Evolutionary conservation across 2,888 invertebrate genomes (phyloP), one percentile per base, ranked within the genome.

Genomic region (Phasia obesa): DNA sequence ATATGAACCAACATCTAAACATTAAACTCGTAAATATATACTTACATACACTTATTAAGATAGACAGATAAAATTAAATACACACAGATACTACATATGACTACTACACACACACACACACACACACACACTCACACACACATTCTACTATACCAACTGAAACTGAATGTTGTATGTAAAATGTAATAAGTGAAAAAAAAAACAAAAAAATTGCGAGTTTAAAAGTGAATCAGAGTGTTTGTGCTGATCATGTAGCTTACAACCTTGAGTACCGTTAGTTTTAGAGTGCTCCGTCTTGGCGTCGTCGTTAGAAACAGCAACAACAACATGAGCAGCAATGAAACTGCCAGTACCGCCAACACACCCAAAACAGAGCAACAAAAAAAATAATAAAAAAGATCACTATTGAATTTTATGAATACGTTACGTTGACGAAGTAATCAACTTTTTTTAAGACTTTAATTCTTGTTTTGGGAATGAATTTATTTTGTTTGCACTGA

Each of bases 201-300:
- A 35, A 11, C 9, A 35, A 35, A 35, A 35, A 70, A 55, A 70
- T 57, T 70, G 57, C 69, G 69, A 70, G 57, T 25, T 53, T 62
- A 51, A 60, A 53, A 67, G 80, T 80, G 80, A 67, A 73, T 80
- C 73, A 59, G 65, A 77, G 59, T 81, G 81, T 73, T 69, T 57
- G 71, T 57, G 79, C 47, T 71, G 79, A 83, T 83, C 79, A 83
- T 83, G 83, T 83, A 79, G 79, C 79, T 83, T 79, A 83, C 85
- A 85, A 85, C 85, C 85, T 85, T 85, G 85, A 83, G 84, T 85
- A 84, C 85, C 85, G 85, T 85, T 85, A 85, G 80, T 83, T 85
- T 83, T 79, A 83, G 83, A 79, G 79, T 79, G 79, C 83, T 79
- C 79, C 75, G 83, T 83, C 83, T 83, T 83, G 75, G 79, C 83